Evolutionary conservation across 2,888 invertebrate genomes (phyloP), one percentile per base, ranked within the genome.

Genomic region (Prostheceraeus crozeri): DNA sequence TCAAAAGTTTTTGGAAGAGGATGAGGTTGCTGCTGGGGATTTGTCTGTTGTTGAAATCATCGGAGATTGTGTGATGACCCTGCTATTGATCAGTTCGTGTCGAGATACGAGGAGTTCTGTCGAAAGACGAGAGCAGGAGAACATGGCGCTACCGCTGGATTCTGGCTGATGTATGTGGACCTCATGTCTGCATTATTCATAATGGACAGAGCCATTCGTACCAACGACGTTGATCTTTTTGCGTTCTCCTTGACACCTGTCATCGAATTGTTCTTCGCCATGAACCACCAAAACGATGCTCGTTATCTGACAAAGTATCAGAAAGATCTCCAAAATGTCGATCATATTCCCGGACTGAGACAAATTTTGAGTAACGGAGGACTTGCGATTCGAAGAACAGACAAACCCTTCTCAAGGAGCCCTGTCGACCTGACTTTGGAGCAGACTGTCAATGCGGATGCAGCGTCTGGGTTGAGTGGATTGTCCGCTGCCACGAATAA

Each of bases 191-290:
- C 23, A 25, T 48, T 48, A 25, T 28, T 8, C 14, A 25, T 25
- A 25, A 25, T 48, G 23, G 48, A 48, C 11, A 23, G 48, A 23
- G 23, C 48, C 23, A 28, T 48, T 48, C 48, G 23, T 25, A 48
- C 48, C 48, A 65, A 64, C 60, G 48, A 48, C 48, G 27, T 48
- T 48, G n/a, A 23, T 25, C 27, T 48, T 23, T 48, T 48, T 48
- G 27, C 27, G 23, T 48, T 23, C 25, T 48, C 25, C 27, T 28
- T 48, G 27, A 48, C 23, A 48, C 23, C 23, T 23, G 27, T 48
- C 23, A 48, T 48, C 21, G 27, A 28, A n/a, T 25, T 28, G 25
- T 48, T 23, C 48, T 48, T 48, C 27, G 14, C 48, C 27, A 48
- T 28, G 10, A 48, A 48, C 27, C 48, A 48, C 27, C 27, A 25